phyloP scores from a whole-genome alignment of 2,888 invertebrate genomes.

The Phortica magna region DNA sequence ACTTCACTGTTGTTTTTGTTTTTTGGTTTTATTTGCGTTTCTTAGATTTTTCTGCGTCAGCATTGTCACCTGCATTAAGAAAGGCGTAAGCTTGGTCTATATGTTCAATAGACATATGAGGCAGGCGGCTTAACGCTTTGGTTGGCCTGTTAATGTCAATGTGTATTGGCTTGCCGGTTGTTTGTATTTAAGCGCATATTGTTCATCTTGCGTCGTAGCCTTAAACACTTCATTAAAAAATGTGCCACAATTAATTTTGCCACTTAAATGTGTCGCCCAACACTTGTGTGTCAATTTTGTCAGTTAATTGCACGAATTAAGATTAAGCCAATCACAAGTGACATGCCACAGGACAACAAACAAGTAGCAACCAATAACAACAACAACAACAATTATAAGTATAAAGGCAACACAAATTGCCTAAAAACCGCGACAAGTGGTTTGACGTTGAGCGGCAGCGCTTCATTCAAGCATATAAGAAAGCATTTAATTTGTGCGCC shows the following conservation, averaged over 20 bases:
- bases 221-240: neutral
- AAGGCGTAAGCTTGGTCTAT: conserved; percentile 13
- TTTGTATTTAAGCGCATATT: neutral
- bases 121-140: conserved; percentile 32
- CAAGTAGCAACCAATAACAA: too few species aligned
- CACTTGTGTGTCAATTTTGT: conserved; percentile 42
- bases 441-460: conserved; percentile 51
- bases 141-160: neutral
- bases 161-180: too few species aligned
- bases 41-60: neutral
- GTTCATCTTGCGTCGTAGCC: neutral
- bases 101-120: too few species aligned
- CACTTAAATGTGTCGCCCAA: neutral
- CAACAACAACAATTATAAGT: neutral
- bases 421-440: conserved; percentile 70
- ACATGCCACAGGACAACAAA: conserved; percentile 52
- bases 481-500: conserved; percentile 72
- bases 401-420: conserved; percentile 67
- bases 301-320: conserved; percentile 64
- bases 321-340: conserved; percentile 68
- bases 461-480: conserved; percentile 70
- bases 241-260: conserved; percentile 52
- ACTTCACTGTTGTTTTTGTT: conserved; percentile 10
- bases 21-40: neutral
- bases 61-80: too few species aligned